Evolutionary conservation across 30 jellyfish, hydroid and myxozoan genomes (phyloP).

Genomic region (Pelagia noctiluca): DNA sequence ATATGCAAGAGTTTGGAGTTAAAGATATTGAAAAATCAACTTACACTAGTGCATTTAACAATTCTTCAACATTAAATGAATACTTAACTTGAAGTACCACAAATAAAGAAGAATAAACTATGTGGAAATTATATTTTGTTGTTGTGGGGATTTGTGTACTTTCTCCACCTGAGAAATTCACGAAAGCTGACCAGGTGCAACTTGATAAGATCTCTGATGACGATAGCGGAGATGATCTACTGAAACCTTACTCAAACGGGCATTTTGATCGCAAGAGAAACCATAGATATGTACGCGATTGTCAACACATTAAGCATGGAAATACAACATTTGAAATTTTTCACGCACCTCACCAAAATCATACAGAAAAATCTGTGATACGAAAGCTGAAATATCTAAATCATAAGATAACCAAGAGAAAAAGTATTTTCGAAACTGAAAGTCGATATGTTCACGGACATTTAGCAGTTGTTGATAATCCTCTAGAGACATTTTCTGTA

Average conservation of each 20-base stretch:
- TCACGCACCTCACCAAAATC: background rate
- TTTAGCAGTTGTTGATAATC: conserved; percentile 60
- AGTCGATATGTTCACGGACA: conserved; percentile 64
- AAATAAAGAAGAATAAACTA: too few relatives aligned
- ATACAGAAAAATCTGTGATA: background rate
- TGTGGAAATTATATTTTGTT: too few relatives aligned
- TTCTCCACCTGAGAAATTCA: too few relatives aligned
- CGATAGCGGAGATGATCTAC: conserved; percentile 26
- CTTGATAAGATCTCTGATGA: too few relatives aligned
- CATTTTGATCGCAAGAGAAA: conserved; percentile 67
- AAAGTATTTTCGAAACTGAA: background rate
- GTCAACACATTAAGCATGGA: conserved; percentile 80
- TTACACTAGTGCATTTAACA: too few relatives aligned
- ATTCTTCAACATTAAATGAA: too few relatives aligned
- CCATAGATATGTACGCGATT: conserved; percentile 76
- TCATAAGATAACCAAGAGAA: background rate
- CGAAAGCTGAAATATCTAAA: conserved; percentile 22
- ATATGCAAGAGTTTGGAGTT: too few relatives aligned
- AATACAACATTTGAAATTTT: conserved; percentile 59
- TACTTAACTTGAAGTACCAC: too few relatives aligned
- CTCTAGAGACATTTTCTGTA: conserved; percentile 75
- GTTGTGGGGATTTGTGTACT: too few relatives aligned
- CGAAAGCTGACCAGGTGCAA: too few relatives aligned
- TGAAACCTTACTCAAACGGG: conserved; percentile 57
- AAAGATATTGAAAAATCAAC: too few relatives aligned